Base-by-base conservation (phyloP, 2,888 invertebrate species). In the Cephus rjabovi region DNA sequence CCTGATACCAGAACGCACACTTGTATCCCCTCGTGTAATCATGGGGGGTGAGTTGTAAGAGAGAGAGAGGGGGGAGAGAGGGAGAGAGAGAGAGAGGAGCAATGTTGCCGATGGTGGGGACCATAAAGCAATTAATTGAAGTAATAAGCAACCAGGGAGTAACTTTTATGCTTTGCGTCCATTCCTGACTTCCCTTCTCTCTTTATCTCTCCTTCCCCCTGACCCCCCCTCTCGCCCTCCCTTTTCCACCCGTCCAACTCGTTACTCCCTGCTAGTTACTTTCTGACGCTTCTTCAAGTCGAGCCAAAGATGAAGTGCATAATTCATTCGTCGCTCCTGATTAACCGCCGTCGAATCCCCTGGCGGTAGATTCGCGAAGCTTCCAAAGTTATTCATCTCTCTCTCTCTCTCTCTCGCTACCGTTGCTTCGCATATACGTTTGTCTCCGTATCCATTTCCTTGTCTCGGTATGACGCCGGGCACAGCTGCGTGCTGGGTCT, bases 71-170 rank as follows among this genome's bases (percentile, higher is more conserved):
- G 12, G 1, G 34, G 15, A 3, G 12, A 1, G 12, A 4, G 34
- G 15, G 37, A 15, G 37, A 6, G 35, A 3, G 12, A 3, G 12
- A 3, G 12, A 15, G 40, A 30, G 70, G 30, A 70, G 79, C 68
- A 74, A 37, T 15, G 34, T 73, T 33, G 33, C 70, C 34, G 69
- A 70, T 76, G 77, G 81, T 69, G 76, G 75, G 77, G 81, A 81
- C 83, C 82, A 82, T 84, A 86, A 86, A 86, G 83, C 87, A 86
- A 87, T 87, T 87, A 87, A 87, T 84, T 82, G 79, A 75, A 76
- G 76, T 83, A 84, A 85, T 86, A 83, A 84, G 81, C 81, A 79
- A 77, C 77, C 76, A 75, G 80, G 78, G 77, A 80, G 75, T 77
- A 79, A 82, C 81, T 82, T 82, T 82, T 81, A 82, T 80, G 81